Conservation (phyloP, 1,140 invertebrate genomes). For the Ctenoplectra terminalis region DNA sequence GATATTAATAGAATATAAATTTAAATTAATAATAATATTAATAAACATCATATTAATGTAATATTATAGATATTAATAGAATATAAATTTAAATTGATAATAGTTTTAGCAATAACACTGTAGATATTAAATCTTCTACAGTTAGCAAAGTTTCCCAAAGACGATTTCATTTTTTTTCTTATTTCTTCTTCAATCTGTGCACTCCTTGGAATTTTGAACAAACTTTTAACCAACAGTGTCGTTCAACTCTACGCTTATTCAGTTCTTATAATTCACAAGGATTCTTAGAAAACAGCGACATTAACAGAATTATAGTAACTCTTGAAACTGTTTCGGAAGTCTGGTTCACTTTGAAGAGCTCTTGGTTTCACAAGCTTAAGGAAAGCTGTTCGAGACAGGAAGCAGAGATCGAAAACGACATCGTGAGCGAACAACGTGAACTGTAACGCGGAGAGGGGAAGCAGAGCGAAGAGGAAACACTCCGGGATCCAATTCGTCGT, state of each 20-base stretch:
- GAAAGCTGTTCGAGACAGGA: neutral
- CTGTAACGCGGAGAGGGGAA: neutral
- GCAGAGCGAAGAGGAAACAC: constrained; percentile 34
- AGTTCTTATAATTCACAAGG: neutral
- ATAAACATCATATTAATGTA: too few species aligned
- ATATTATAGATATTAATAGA: too few species aligned
- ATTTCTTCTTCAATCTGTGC: too few species aligned
- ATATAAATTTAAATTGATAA: too few species aligned
- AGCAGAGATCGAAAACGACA: constrained; percentile 1
- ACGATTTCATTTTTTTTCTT: too few species aligned
- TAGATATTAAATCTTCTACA: too few species aligned
- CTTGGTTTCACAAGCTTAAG: neutral
- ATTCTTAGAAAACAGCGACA: too few species aligned
- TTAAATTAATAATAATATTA: too few species aligned
- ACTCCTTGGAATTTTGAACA: too few species aligned
- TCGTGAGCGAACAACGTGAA: constrained; percentile 11
- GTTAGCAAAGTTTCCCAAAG: too few species aligned
- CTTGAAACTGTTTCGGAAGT: neutral
- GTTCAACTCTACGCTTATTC: neutral
- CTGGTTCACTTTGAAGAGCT: neutral
- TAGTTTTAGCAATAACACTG: too few species aligned
- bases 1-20: too few species aligned
- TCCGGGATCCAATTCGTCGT: constrained; percentile 49
- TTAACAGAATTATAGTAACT: neutral
- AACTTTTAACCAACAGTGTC: neutral